phyloP scores from a whole-genome alignment of 1,140 invertebrate genomes.

The Platyura marginata region DNA sequence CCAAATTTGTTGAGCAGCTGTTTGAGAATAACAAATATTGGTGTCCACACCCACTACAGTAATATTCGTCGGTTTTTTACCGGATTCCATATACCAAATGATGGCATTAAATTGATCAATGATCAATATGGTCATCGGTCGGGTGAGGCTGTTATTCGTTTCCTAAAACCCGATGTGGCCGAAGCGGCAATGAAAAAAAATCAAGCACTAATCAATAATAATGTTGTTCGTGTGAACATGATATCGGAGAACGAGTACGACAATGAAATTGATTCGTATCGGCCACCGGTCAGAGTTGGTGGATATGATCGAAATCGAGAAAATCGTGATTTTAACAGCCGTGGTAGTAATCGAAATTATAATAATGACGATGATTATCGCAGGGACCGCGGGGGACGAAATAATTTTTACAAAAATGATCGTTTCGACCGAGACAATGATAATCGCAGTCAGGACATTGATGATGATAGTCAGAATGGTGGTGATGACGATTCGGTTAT shows the following conservation, averaged over 20 bases:
- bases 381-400: background rate
- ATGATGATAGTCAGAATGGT: background rate
- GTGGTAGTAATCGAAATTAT: background rate
- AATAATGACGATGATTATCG: background rate
- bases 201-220: slow-evolving; percentile 36
- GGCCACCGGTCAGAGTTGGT: too few relatives aligned
- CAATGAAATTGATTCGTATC: slow-evolving; percentile 39
- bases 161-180: slow-evolving; percentile 44
- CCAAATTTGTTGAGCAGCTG: slow-evolving; percentile 24
- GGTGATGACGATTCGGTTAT: slow-evolving; percentile 1
- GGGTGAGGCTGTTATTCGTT: slow-evolving; percentile 63
- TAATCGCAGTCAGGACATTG: slow-evolving; percentile 2
- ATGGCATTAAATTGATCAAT: slow-evolving; percentile 70
- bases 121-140: slow-evolving; percentile 58
- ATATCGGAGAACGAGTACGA: slow-evolving; percentile 44
- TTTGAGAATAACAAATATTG: slow-evolving; percentile 50
- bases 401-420: slow-evolving; percentile 11
- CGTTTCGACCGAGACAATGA: slow-evolving; percentile 6
- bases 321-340: background rate
- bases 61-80: slow-evolving; percentile 68
- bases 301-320: slow-evolving; percentile 4
- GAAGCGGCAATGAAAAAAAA: slow-evolving; percentile 44
- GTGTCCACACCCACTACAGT: slow-evolving; percentile 44
- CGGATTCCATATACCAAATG: slow-evolving; percentile 54
- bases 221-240: slow-evolving; percentile 35